These are phyloP conservation scores for Apodemia mormo DNA, from an alignment of 2,888 invertebrate genomes.

Conservation along the genomic window DNA sequence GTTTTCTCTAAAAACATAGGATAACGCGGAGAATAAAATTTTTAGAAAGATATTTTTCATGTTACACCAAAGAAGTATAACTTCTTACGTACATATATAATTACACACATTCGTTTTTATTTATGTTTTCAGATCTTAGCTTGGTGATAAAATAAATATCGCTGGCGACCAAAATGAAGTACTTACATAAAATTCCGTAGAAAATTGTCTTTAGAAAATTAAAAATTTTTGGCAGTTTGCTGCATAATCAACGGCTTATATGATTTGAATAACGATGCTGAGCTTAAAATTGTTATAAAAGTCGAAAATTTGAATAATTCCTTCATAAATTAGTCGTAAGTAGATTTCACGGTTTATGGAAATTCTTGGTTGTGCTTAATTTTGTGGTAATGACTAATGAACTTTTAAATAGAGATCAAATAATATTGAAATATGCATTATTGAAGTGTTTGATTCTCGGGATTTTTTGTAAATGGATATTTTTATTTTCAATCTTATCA, in stretches of 20 bases:
- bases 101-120: too few species aligned
- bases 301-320: conserved; percentile 15
- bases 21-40: too few species aligned
- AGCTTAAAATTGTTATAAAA: conserved; percentile 5
- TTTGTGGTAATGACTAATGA: not conserved
- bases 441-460: not conserved
- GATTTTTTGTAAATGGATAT: too few species aligned
- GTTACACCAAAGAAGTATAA: too few species aligned
- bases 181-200: too few species aligned
- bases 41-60: too few species aligned
- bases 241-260: not conserved
- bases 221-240: not conserved
- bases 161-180: too few species aligned
- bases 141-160: too few species aligned
- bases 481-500: too few species aligned
- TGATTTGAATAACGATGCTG: conserved; percentile 6
- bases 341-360: conserved; percentile 11
- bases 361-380: conserved; percentile 1
- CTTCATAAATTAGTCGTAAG: conserved; percentile 13
- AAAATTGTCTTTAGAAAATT: not conserved
- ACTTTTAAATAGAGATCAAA: not conserved
- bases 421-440: not conserved
- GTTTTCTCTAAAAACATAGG: too few species aligned
- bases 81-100: too few species aligned
- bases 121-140: too few species aligned